phyloP scores from a whole-genome alignment of 2,113 vertebrate species.

The Otolemur garnettii region DNA sequence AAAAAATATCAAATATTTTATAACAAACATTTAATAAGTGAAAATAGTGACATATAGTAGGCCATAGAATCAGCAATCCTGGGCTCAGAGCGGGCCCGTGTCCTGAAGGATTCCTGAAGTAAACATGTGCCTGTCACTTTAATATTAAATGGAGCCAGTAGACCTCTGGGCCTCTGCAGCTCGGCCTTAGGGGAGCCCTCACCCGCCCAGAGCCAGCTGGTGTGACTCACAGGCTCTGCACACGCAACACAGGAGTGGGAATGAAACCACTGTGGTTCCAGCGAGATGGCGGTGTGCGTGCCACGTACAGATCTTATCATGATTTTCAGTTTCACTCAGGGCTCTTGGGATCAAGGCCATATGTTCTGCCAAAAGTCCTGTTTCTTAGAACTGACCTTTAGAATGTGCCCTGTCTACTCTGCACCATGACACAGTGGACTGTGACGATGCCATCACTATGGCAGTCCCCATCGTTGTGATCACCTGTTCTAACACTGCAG shows the following conservation, averaged over 20 bases:
- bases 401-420: background rate
- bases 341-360: background rate
- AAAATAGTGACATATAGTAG: background rate
- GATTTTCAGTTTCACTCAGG: background rate
- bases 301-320: background rate
- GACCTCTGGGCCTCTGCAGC: constrained; percentile 55
- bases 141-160: constrained; percentile 28
- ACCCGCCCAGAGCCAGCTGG: constrained; percentile 46
- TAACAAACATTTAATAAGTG: constrained; percentile 57
- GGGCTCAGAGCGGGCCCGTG: background rate
- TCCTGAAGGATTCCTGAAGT: background rate
- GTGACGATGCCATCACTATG: rapidly evolving
- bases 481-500: rapidly evolving
- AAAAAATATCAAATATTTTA: constrained; percentile 75
- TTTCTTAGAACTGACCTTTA: background rate
- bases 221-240: constrained; percentile 52
- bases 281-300: background rate
- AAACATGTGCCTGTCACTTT: background rate
- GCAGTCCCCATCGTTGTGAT: too few relatives aligned
- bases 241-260: constrained; percentile 40
- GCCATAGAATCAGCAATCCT: background rate
- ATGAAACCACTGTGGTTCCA: constrained; percentile 14
- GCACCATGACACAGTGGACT: background rate
- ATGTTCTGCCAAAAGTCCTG: background rate
- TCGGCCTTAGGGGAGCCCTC: background rate